These are phyloP conservation scores for Palythoa grandis DNA, from an alignment of 92 coral and sea anemone genomes.

Conservation along the genomic window DNA sequence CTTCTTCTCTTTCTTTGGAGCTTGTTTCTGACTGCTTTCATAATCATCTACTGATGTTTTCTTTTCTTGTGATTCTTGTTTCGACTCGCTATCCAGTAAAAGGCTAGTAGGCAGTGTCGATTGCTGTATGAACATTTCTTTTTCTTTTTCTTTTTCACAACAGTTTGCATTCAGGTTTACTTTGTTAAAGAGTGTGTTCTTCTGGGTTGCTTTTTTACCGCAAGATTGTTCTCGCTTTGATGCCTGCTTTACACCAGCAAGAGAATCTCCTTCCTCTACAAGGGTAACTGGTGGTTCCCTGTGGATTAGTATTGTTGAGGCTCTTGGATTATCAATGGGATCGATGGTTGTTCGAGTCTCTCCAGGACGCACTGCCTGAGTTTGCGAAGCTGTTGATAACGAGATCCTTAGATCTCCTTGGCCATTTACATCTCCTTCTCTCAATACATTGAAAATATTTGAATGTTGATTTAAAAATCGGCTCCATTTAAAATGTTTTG, in stretches of 20 bases:
- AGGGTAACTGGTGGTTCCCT: background rate
- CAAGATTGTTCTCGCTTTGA: background rate
- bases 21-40: background rate
- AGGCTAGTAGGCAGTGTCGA: too few relatives aligned
- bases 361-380: background rate
- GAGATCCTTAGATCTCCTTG: background rate
- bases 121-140: too few relatives aligned
- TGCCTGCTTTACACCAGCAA: background rate
- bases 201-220: too few relatives aligned
- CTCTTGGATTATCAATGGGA: background rate
- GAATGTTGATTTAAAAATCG: background rate
- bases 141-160: too few relatives aligned
- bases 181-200: too few relatives aligned
- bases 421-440: background rate
- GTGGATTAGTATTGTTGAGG: background rate
- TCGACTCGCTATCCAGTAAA: background rate
- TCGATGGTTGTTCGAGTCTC: background rate
- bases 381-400: background rate
- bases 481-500: conserved; percentile 13
- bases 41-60: background rate
- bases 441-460: background rate
- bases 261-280: background rate
- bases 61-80: background rate
- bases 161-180: too few relatives aligned
- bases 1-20: too few relatives aligned